Percentiles rank a stretch among this genome's conserved stretches.
phyloP scores from a whole-genome alignment of 1,140 invertebrate genomes.

The Hypothenemus hampei region DNA sequence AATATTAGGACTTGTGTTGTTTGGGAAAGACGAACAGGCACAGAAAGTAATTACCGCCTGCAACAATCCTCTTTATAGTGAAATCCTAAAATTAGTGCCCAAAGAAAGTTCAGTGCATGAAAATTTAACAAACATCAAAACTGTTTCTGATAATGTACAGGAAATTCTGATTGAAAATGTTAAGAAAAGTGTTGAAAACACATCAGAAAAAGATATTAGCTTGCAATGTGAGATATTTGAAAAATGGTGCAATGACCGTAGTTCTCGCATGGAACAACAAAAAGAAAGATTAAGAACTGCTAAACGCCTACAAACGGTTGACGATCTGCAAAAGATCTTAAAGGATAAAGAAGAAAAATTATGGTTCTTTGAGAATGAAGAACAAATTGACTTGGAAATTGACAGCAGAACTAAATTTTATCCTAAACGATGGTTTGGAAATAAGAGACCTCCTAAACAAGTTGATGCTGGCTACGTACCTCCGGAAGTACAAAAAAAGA shows the following conservation, averaged over 20 bases:
- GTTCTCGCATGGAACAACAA: constrained; percentile 55
- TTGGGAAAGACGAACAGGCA: constrained; percentile 62
- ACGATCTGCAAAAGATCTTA: constrained; percentile 56
- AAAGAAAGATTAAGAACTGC: constrained; percentile 50
- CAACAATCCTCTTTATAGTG: constrained; percentile 44
- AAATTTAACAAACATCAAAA: constrained; percentile 28
- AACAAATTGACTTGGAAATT: constrained; percentile 66
- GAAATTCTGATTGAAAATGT: constrained; percentile 50
- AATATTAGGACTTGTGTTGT: constrained; percentile 62
- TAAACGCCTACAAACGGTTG: constrained; percentile 53
- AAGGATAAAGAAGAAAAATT: constrained; percentile 59
- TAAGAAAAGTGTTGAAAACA: constrained; percentile 47
- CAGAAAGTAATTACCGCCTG: constrained; percentile 42
- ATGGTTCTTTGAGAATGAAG: constrained; percentile 71
- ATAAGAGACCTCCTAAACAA: constrained; percentile 46
- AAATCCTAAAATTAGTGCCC: constrained; percentile 47
- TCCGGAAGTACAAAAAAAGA: constrained; percentile 51
- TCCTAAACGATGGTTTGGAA: constrained; percentile 46
- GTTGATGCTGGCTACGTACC: constrained; percentile 62
- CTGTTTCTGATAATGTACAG: constrained; percentile 41
- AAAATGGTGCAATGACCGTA: constrained; percentile 55
- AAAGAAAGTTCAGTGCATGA: constrained; percentile 41
- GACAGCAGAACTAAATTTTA: constrained; percentile 53
- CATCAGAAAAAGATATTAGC: constrained; percentile 52
- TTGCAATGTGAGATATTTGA: constrained; percentile 55